Evolutionary conservation across 2,888 invertebrate genomes (phyloP), one percentile per base, ranked within the genome.

Genomic region (Sinodicranocentrus sp.): DNA sequence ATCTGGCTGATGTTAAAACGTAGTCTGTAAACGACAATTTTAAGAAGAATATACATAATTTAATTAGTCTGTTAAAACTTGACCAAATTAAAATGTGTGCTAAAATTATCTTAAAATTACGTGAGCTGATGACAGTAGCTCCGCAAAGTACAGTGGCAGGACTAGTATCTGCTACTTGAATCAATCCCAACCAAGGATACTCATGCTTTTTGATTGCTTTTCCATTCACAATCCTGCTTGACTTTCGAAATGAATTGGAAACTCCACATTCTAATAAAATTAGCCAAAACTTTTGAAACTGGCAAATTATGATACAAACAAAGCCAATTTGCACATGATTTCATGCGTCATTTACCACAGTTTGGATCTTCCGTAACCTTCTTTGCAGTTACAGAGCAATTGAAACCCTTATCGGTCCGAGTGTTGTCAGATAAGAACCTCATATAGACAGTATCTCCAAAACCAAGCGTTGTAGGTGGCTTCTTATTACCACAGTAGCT

Each of bases 401-500:
- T 39, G 13, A 67, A 67, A 1, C 67, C 67, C 1, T 67, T 67
- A 17, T 67, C 39, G 1, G 67, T 39, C 10, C 67, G 10, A 33
- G 21, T 39, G 19, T 13, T 21, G 19, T 67, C 67, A 1, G 67
- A 39, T 13, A 33, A 21, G 39, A 67, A 67, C 2, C 17, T 1
- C 10, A 67, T 8, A 19, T 5, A 67, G 10, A 39, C 67, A 19
- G 67, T 67, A 19, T 67, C 67, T 39, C 67, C 67, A 33, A 33
- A 67, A 8, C 33, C 67, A 10, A 67, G 21, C 1, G 13, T 19
- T 67, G 67, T 1, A 13, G 67, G 67, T 21, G 67, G 67, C 19
- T 39, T 67, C 33, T 39, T 13, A 19, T 39, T 67, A 2, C 67
- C 67, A n/a, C 67, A 67, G 19, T 67, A 67, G n/a, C 33, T 33